These are phyloP conservation scores for Falco concolor DNA, from an alignment of 2,797 vertebrate species.

Conservation along the genomic window DNA sequence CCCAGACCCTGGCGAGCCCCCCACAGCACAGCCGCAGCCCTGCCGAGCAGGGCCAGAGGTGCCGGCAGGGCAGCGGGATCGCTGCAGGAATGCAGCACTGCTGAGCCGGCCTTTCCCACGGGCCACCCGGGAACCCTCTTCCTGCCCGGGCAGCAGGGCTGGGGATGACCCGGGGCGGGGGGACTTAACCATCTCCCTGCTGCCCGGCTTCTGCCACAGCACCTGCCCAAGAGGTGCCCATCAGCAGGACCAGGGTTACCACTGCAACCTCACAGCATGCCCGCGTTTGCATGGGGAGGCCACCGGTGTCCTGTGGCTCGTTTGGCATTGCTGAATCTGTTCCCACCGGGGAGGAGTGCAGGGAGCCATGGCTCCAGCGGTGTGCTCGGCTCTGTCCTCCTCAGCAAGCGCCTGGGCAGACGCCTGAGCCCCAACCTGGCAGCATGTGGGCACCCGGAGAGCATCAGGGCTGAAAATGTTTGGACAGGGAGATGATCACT, in stretches of 20 bases:
- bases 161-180: background rate
- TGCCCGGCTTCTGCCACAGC: background rate
- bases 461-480: background rate
- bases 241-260: background rate
- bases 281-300: too few species aligned
- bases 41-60: background rate
- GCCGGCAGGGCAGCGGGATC: background rate
- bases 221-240: background rate
- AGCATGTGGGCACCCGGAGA: background rate
- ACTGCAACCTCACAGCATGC: accelerated
- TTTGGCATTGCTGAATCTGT: background rate
- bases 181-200: background rate
- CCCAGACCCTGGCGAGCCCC: accelerated
- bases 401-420: background rate
- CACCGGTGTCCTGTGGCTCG: background rate
- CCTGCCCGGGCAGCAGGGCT: conserved; percentile 20
- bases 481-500: background rate
- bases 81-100: conserved; percentile 36
- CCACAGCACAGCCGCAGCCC: background rate
- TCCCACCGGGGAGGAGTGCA: background rate
- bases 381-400: background rate
- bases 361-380: background rate
- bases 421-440: accelerated
- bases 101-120: conserved; percentile 61
- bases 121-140: conserved; percentile 49